Evolutionary conservation across 2,113 vertebrate genomes (phyloP), one percentile per base, ranked within the genome.

Genomic region (Tragelaphus buxtoni): DNA sequence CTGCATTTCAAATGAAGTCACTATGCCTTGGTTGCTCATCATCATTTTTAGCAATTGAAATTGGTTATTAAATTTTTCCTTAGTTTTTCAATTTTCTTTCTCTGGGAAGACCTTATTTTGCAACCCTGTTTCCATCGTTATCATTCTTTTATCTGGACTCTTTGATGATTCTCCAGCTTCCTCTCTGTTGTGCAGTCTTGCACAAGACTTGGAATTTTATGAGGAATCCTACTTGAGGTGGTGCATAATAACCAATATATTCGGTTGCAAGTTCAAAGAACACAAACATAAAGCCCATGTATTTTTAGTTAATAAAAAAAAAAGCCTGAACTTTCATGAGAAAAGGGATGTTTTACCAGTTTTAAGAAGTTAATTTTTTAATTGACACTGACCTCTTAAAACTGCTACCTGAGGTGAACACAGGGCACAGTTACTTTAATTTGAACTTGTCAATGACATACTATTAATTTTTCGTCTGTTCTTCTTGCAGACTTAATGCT

Each of bases 291-390:
- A 93, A 84, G 32, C 9, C 51, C 63, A 30, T 60, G 22, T 47
- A 28, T 56, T 87, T 89, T 93, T 49, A 91, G 42, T 56, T 74
- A 51, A n/a, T 35, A 4, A 35, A n/a, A 32, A 63, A 32, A 80
- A 88, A 91, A 95, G 9, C 12, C 60, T 42, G 7, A 55, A 76
- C 39, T 90, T 95, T 90, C 92, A 55, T 65, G 28, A 94, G 51
- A 74, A 89, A 86, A 51, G 30, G 1, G 1, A 35, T 85, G 42
- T 55, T 90, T 88, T 92, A 65, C 9, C 24, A 76, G 56, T 79
- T 83, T 97, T 92, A 22, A 18, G 24, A 63, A 83, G 26, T 90
- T 89, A 35, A 53, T 53, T 74, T 94, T 88, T 93, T 77, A 96
- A 53, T 72, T 47, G n/a, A 47, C 58, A 74, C 2, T 92, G 47